phyloP scores from a whole-genome alignment of 2,797 vertebrate genomes.

The Gobio occitaniae region DNA sequence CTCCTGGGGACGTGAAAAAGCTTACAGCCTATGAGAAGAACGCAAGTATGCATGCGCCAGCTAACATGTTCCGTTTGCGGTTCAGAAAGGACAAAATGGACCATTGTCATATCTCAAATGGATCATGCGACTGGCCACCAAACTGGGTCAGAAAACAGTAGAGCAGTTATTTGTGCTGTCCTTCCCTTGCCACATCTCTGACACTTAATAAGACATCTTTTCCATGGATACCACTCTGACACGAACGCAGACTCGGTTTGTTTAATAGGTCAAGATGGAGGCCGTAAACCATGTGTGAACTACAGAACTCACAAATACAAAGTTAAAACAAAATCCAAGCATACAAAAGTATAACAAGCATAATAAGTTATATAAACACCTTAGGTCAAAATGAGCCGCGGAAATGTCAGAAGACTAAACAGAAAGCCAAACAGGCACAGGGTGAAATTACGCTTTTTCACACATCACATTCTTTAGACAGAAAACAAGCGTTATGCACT shows the following conservation, averaged over 20 bases:
- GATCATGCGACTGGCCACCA: slow-evolving; percentile 67
- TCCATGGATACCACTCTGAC: neutral
- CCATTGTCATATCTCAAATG: slow-evolving; percentile 63
- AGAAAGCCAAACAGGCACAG: neutral
- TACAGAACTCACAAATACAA: neutral
- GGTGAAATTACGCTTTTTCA: neutral
- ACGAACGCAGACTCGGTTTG: neutral
- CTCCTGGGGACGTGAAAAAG: slow-evolving; percentile 1
- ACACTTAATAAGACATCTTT: neutral
- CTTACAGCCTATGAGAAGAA: neutral
- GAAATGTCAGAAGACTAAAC: neutral
- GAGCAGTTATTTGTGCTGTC: neutral
- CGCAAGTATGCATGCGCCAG: neutral
- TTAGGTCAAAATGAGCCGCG: neutral
- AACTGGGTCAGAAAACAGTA: slow-evolving; percentile 68
- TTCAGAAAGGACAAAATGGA: slow-evolving; percentile 18
- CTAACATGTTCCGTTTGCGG: slow-evolving; percentile 44
- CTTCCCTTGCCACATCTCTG: neutral
- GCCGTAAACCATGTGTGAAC: neutral
- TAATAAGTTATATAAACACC: neutral
- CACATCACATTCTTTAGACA: neutral
- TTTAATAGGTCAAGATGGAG: slow-evolving; percentile 4
- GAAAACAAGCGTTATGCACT: neutral
- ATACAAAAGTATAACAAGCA: neutral
- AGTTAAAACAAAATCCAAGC: neutral